Conservation (phyloP, 2,888 invertebrate genomes). For the Drosophila dives region DNA sequence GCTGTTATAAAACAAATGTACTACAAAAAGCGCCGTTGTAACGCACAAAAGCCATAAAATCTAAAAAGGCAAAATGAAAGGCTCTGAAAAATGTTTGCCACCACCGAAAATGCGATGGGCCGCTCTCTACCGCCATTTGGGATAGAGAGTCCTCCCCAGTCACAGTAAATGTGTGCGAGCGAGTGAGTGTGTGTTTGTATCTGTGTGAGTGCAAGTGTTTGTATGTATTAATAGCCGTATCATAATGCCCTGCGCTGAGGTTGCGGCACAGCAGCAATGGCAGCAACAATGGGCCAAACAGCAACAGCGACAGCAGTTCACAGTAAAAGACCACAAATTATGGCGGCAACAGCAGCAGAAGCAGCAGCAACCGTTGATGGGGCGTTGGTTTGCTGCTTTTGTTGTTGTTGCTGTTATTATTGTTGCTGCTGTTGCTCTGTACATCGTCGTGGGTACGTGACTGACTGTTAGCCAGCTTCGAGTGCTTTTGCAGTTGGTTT, state of each 20-base stretch:
- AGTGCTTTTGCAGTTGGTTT: constrained; percentile 47
- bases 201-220: constrained; percentile 28
- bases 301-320: constrained; percentile 47
- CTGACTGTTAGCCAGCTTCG: constrained; percentile 63
- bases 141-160: constrained; percentile 30
- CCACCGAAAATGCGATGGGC: constrained; percentile 66
- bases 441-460: constrained; percentile 57
- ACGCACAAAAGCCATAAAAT: constrained; percentile 79
- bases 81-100: constrained; percentile 70
- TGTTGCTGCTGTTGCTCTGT: constrained; percentile 36
- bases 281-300: constrained; percentile 44
- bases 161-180: constrained; percentile 5
- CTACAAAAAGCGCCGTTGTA: constrained; percentile 75
- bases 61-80: constrained; percentile 78
- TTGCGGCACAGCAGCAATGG: constrained; percentile 58
- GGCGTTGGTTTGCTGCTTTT: constrained; percentile 45
- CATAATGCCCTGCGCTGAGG: constrained; percentile 68
- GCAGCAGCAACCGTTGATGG: constrained; percentile 50
- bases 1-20: constrained; percentile 79
- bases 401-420: constrained; percentile 21
- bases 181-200: constrained; percentile 8
- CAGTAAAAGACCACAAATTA: constrained; percentile 73
- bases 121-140: constrained; percentile 24
- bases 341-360: constrained; percentile 55
- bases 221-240: constrained; percentile 70